phyloP scores from a whole-genome alignment of 2,888 invertebrate species.

The Epicampocera succincta region DNA sequence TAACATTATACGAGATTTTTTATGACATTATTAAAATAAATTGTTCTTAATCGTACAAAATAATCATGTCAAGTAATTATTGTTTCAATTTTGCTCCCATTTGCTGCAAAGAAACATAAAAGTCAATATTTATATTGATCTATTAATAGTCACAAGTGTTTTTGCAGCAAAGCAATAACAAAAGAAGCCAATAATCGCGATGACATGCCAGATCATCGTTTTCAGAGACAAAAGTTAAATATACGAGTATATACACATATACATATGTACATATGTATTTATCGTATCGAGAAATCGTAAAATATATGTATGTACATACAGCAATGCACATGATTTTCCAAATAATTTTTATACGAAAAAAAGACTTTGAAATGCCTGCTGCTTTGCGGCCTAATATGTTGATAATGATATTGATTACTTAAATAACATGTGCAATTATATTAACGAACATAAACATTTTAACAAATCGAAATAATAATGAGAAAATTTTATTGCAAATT shows the following conservation, averaged over 20 bases:
- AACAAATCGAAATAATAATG: not conserved
- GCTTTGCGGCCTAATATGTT: too few species aligned
- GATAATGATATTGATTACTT: not conserved
- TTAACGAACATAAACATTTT: conserved; percentile 6
- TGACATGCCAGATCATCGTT: conserved; percentile 17
- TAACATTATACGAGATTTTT: too few species aligned
- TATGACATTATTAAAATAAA: not conserved
- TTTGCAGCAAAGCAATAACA: conserved; percentile 2
- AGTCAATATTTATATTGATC: conserved; percentile 42
- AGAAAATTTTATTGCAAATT: conserved; percentile 4
- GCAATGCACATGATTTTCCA: too few species aligned
- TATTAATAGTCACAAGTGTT: conserved; percentile 39
- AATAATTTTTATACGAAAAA: too few species aligned
- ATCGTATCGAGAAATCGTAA: too few species aligned
- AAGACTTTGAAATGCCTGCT: too few species aligned
- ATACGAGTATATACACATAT: too few species aligned
- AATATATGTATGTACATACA: too few species aligned
- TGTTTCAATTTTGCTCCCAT: not conserved
- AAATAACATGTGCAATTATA: conserved; percentile 16
- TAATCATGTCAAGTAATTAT: not conserved
- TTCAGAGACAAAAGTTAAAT: conserved; percentile 4
- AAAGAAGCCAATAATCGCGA: conserved; percentile 11
- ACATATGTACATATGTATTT: too few species aligned
- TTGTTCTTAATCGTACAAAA: not conserved
- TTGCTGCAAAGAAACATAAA: conserved; percentile 6